Evolutionary conservation across 2,113 vertebrate genomes (phyloP).

Genomic region (Elephantulus edwardii): DNA sequence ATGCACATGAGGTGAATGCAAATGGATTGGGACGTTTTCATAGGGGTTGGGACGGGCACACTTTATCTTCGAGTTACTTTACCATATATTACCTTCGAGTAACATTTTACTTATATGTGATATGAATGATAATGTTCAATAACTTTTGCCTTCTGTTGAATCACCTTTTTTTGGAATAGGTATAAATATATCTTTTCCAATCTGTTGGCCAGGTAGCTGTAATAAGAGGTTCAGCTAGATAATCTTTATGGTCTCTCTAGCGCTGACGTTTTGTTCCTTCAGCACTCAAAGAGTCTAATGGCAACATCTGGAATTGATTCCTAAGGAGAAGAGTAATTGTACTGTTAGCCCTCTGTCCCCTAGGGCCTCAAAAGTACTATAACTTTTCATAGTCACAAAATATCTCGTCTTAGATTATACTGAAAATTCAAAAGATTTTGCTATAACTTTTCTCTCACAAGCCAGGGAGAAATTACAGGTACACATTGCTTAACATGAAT

Average conservation of each 20-base stretch:
- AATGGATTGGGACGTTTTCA: no score
- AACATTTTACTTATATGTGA: no score
- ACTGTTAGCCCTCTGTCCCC: constrained; percentile 23
- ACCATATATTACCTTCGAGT: no score
- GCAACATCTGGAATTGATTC: constrained; percentile 73
- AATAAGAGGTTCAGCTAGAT: constrained; percentile 23
- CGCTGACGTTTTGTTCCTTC: constrained; percentile 6
- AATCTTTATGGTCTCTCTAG: constrained; percentile 24
- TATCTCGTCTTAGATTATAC: constrained; percentile 71
- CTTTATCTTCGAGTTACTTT: background rate
- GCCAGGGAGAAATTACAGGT: constrained; percentile 54
- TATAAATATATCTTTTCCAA: no score
- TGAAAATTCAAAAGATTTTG: constrained; percentile 70
- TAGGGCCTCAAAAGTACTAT: constrained; percentile 63
- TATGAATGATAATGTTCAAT: no score
- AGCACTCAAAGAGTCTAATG: constrained; percentile 34
- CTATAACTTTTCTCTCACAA: constrained; percentile 59
- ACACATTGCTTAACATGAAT: background rate
- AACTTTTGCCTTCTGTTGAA: no score
- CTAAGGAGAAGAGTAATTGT: constrained; percentile 27
- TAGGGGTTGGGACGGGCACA: background rate
- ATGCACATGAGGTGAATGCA: background rate
- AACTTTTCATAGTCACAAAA: constrained; percentile 70
- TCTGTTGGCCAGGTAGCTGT: no score
- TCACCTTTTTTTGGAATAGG: no score